Base-by-base conservation (phyloP, 2,888 invertebrate genomes). In the Ennomos fuscantarius region DNA sequence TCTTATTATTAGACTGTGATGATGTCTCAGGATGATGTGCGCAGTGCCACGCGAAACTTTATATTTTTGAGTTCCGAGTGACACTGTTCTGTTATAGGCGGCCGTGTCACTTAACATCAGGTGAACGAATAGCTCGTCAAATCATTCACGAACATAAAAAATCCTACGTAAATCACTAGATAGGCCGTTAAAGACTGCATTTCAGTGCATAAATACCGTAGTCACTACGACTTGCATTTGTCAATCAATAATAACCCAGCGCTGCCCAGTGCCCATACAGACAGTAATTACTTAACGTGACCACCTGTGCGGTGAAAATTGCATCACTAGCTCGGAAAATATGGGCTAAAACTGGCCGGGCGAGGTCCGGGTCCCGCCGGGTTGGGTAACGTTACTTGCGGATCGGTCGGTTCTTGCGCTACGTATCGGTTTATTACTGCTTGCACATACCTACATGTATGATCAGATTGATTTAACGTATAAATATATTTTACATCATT, bases 311-410 rank as follows among this genome's bases (percentile, higher is more conserved):
- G 15, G 45, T 44, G 53, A 54, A 59, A 59, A 53, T 59, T 59
- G 49, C 58, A 54, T 49, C 58, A 58, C 34, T 49, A 24, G 40
- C 11, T 60, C 51, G 60, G 58, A 61, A 65, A 65, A 55, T 60
- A 59, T 57, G 42, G 50, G 45, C 62, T 65, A 66, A 66, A 66
- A 65, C 46, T 59, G 12, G 44, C 34, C 37, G 33, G n/a, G 9
- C 12, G 34, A 36, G n/a, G 34, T 47, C 33, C 40, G 34, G 42
- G 10, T 31, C 39, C 12, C 31, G 36, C 39, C 34, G 42, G n/a
- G 60, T 60, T 55, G 60, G 42, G 51, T 48, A 60, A 60, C 46
- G 50, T 34, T 51, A 47, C 50, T 47, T 36, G 13, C 8, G 9
- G 45, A 42, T 50, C 39, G 33, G 24, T 41, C 34, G 24, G 24